A percentile compares a stretch with the other conserved stretches of the same genome.
These are phyloP conservation scores for Raja brachyura DNA, from an alignment of 2,113 vertebrate genomes.

Conservation along the genomic window DNA sequence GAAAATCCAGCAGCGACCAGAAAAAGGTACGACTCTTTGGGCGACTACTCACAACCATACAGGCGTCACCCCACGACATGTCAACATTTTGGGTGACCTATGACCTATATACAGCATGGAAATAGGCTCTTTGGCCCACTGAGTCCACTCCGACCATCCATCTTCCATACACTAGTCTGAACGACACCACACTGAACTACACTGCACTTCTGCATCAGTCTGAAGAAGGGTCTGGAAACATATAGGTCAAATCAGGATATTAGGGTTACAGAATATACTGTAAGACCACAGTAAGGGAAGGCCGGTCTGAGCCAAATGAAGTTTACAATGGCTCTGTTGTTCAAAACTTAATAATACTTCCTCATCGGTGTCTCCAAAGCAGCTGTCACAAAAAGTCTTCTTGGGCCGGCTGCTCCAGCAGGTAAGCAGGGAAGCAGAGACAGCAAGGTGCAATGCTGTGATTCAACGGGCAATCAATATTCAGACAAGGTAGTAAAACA, in stretches of 20 bases:
- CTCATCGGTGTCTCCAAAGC: slow-evolving; percentile 22
- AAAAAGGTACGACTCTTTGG: too few species aligned
- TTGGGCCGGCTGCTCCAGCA: background rate
- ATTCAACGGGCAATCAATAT: background rate
- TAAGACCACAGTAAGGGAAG: background rate
- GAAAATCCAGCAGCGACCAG: too few species aligned
- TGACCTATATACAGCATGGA: too few species aligned
- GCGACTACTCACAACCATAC: too few species aligned
- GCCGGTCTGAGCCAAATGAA: background rate
- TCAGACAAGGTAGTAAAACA: background rate
- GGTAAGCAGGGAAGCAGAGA: background rate
- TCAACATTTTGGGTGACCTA: too few species aligned
- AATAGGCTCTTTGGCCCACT: too few species aligned
- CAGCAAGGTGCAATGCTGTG: background rate
- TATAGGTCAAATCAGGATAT: slow-evolving; percentile 24
- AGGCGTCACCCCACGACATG: too few species aligned
- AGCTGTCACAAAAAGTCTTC: background rate
- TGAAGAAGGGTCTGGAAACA: too few species aligned
- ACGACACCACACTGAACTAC: too few species aligned
- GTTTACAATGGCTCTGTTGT: background rate
- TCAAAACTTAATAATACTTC: slow-evolving; percentile 22
- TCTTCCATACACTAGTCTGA: too few species aligned
- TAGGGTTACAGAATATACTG: background rate
- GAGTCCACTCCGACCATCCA: too few species aligned
- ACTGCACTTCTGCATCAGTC: too few species aligned